Conservation (phyloP, 2,888 invertebrate genomes). For the Hoplodrina blanda region DNA sequence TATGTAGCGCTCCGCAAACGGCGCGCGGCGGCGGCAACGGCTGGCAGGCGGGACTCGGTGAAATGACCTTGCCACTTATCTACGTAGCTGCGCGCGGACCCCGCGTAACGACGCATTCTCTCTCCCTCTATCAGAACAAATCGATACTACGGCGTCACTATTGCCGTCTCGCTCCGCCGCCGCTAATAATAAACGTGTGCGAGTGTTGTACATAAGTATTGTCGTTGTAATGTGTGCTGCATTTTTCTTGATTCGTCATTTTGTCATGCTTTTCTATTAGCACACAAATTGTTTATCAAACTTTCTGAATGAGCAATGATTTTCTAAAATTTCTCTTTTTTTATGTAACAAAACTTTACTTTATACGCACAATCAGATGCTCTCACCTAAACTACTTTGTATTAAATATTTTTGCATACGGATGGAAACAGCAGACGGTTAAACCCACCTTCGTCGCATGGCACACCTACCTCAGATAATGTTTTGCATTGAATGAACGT, state of each 20-base stretch:
- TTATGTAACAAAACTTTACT: neutral
- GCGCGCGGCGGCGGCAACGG: slow-evolving; percentile 41
- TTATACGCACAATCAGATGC: neutral
- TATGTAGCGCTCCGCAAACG: slow-evolving; percentile 52
- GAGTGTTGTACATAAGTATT: slow-evolving; percentile 63
- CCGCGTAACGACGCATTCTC: slow-evolving; percentile 68
- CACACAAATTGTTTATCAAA: slow-evolving; percentile 32
- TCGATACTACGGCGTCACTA: slow-evolving; percentile 75
- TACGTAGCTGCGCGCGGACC: slow-evolving; percentile 73
- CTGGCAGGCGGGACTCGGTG: slow-evolving; percentile 67
- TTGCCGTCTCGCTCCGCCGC: slow-evolving; percentile 72
- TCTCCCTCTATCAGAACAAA: slow-evolving; percentile 77
- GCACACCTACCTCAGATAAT: slow-evolving; percentile 12
- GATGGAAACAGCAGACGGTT: neutral
- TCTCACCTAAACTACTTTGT: slow-evolving; percentile 3
- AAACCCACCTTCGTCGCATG: slow-evolving; percentile 2
- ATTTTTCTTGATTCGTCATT: slow-evolving; percentile 74
- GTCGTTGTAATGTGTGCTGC: slow-evolving; percentile 71
- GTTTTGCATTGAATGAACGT: slow-evolving; percentile 37
- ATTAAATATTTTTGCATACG: slow-evolving; percentile 25
- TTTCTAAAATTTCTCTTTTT: neutral
- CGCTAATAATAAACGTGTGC: slow-evolving; percentile 83
- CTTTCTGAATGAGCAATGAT: neutral
- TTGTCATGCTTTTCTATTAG: slow-evolving; percentile 63
- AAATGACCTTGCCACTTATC: slow-evolving; percentile 88